Evolutionary conservation across 2,797 vertebrate genomes (phyloP), one percentile per base, ranked within the genome.

Genomic region (Pseudotriccus pelzelni): DNA sequence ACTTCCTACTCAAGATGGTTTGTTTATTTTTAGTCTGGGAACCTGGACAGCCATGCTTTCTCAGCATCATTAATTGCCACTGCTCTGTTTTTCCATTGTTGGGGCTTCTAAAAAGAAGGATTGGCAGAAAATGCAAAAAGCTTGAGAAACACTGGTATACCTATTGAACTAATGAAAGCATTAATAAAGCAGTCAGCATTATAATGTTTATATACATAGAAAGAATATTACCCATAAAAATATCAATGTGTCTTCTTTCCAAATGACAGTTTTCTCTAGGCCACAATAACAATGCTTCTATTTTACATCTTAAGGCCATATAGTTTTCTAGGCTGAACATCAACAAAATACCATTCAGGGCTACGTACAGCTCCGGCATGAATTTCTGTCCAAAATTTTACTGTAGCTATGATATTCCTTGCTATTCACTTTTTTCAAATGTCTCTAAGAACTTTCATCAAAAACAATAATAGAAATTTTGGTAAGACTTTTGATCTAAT

Each of bases 11-110:
- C 34, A 53, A 0, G 30, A 44, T 32, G 49, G 11, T 21, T 80
- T 74, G 75, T 82, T 94, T 96, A 90, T 95, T 92, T 96, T 96
- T 83, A 90, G 93, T 67, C 75, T 87, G 93, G 81, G 88, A 96
- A 88, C 55, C 74, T 92, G 78, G 34, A 87, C 10, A 69, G 24
- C 12, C 27, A 27, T 49, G 49, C 52, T 88, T 95, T 94, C 93
- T 87, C 74, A 84, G 88, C 37, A 59, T 21, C 46, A 74, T 60
- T 73, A 46, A 82, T 53, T 87, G 63, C 34, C 52, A 63, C 62
- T 73, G 28, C 52, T 85, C 53, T 83, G 41, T 84, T 94, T 91
- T 88, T 82, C 32, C 1, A 5, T 3, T 36, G 15, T 12, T 46
- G 11, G 32, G 12, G 28, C 22, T 92, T 73, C 73, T 78, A 49